Conservation (phyloP, 2,797 vertebrate genomes). For the Octomys mimax region DNA sequence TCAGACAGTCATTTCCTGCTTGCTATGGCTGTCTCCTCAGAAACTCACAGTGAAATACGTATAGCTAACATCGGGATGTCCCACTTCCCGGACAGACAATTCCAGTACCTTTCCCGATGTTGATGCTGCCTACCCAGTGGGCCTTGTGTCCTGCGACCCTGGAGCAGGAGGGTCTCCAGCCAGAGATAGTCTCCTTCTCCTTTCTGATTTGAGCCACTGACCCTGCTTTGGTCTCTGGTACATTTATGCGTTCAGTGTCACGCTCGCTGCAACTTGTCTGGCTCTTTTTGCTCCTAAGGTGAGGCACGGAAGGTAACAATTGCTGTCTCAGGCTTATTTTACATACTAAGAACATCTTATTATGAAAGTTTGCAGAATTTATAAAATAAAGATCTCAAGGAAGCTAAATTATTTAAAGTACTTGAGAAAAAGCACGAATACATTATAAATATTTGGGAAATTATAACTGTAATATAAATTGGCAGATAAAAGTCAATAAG, state of each 20-base stretch:
- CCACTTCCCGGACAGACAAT: neutral
- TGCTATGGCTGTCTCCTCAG: neutral
- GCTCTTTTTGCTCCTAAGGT: neutral
- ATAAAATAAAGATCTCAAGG: conserved; percentile 56
- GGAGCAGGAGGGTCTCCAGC: neutral
- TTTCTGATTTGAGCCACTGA: neutral
- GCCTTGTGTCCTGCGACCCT: neutral
- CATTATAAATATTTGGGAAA: neutral
- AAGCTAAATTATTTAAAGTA: conserved; percentile 36
- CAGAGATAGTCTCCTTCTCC: neutral
- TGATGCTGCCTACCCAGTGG: neutral
- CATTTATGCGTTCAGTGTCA: neutral
- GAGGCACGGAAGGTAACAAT: neutral
- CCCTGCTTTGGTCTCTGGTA: neutral
- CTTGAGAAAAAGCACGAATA: conserved; percentile 18
- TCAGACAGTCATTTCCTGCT: neutral
- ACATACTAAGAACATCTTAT: conserved; percentile 34
- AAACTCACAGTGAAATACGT: neutral
- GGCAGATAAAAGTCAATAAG: conserved; percentile 54
- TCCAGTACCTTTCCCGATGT: neutral
- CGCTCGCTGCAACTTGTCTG: neutral
- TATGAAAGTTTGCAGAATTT: conserved; percentile 39
- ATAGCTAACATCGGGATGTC: neutral
- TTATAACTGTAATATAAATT: conserved; percentile 16
- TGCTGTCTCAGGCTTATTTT: conserved; percentile 54